Percentiles rank a stretch among this genome's conserved stretches.
phyloP scores from a whole-genome alignment of 2,888 invertebrate genomes.

The Oeneis ivallda region DNA sequence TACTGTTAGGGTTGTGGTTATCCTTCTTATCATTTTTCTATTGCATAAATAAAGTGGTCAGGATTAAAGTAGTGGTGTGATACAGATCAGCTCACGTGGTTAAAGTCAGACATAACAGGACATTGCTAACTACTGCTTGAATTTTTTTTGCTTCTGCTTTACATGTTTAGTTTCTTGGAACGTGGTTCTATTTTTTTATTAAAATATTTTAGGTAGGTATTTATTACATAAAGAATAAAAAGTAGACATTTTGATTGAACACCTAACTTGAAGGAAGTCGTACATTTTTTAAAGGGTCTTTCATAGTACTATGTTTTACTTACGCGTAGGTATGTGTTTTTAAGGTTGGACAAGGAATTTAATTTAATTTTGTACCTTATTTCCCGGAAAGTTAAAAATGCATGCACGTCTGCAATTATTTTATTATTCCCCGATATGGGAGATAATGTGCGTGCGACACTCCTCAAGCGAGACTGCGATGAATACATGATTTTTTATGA shows the following conservation, averaged over 20 bases:
- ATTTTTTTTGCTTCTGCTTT: slow-evolving; percentile 37
- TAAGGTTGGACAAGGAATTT: slow-evolving; percentile 2
- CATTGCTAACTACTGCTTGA: slow-evolving; percentile 60
- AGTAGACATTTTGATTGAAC: too few relatives aligned
- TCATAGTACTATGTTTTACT: background rate
- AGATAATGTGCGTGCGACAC: slow-evolving; percentile 41
- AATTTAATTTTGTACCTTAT: slow-evolving; percentile 4
- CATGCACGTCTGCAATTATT: slow-evolving; percentile 35
- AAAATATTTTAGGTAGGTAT: too few relatives aligned
- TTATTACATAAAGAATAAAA: too few relatives aligned
- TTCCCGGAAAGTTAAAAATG: slow-evolving; percentile 12
- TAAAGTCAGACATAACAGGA: slow-evolving; percentile 55
- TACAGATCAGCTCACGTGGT: slow-evolving; percentile 60
- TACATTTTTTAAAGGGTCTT: background rate
- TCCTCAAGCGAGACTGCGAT: slow-evolving; percentile 37
- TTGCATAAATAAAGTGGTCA: slow-evolving; percentile 41
- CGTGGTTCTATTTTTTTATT: background rate
- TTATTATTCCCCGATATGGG: slow-evolving; percentile 39
- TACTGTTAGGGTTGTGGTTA: slow-evolving; percentile 21
- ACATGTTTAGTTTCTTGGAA: background rate
- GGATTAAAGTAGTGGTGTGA: slow-evolving; percentile 57
- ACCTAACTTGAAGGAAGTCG: too few relatives aligned
- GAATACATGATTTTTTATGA: slow-evolving; percentile 56
- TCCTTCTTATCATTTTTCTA: background rate
- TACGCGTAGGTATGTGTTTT: slow-evolving; percentile 12